phyloP scores from a whole-genome alignment of 2,113 vertebrate genomes.

The Catharus fuscescens region DNA sequence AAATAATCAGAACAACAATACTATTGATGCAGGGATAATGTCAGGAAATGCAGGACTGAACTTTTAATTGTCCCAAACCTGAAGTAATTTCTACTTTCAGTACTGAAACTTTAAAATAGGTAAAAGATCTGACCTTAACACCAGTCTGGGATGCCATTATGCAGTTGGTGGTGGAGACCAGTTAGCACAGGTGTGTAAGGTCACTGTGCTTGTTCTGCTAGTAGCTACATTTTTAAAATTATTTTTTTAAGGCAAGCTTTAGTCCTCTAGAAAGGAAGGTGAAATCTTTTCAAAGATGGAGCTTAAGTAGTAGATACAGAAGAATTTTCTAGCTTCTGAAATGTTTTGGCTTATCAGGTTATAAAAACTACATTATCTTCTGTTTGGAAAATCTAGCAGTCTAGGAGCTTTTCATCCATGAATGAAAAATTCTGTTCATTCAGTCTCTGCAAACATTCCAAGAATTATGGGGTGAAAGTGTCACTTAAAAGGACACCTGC shows the following conservation, averaged over 20 bases:
- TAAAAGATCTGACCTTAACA: background rate
- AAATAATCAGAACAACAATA: conserved; percentile 12
- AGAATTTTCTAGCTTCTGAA: background rate
- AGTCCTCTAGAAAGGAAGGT: background rate
- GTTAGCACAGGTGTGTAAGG: background rate
- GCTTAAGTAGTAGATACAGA: background rate
- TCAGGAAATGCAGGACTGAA: background rate
- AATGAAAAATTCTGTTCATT: background rate
- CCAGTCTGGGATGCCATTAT: background rate
- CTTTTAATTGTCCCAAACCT: conserved; percentile 29
- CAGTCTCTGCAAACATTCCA: background rate
- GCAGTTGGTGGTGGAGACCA: background rate
- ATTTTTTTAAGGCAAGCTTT: background rate
- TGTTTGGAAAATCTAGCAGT: background rate
- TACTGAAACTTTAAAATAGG: background rate
- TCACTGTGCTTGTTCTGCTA: background rate
- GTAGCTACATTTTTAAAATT: background rate
- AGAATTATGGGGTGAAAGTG: background rate
- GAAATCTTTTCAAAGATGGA: background rate
- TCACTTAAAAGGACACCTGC: background rate
- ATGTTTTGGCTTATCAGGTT: background rate
- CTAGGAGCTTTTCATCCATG: background rate
- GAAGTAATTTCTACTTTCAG: conserved; percentile 29
- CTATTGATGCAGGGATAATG: conserved; percentile 4
- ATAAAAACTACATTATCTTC: background rate